Evolutionary conservation across 2,113 vertebrate genomes (phyloP), one percentile per base, ranked within the genome.

Genomic region (Jacana jacana): DNA sequence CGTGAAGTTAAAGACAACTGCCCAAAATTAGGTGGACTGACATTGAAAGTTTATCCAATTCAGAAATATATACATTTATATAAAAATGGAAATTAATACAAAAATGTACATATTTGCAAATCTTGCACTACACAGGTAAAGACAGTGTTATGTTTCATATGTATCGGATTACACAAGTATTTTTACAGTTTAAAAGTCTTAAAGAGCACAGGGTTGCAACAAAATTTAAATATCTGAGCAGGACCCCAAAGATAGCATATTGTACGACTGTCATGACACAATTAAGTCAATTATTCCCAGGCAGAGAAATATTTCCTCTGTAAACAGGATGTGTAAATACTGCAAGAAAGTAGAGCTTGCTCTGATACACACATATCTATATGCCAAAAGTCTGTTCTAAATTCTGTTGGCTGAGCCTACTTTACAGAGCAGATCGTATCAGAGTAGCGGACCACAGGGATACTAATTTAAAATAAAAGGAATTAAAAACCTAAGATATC

Each of bases 101-200:
- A 89, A 88, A 66, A 88, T 85, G 8, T 95, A 96, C 88, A 93
- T 72, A 93, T 95, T 76, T 91, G 57, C 86, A 95, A 54, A 49
- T 65, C 49, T 54, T 65, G 22, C 73, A 88, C 86, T 92, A 75
- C n/a, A 92, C 28, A 95, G 72, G 73, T 75, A 91, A 93, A 93
- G 69, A 88, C 9, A 25, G 3, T 95, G 64, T 88, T 83, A 73
- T 60, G 30, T 57, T 83, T 91, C 71, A 60, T 35, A 83, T 46
- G 31, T 40, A 51, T 4, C 35, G 25, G 66, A 60, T 86, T 89
- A 71, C 35, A 2, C 11, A 71, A 49, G 22, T 17, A 72, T 68
- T n/a, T 72, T 78, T 88, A 79, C 31, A 88, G 44, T 81, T 93
- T 52, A 57, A 88, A 90, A 90, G 52, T 66, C 46, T 89, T 75